A percentile compares a stretch with the other conserved stretches of the same genome.
Evolutionary conservation across 2,797 vertebrate species (phyloP).

Genomic region (Synanceia verrucosa): DNA sequence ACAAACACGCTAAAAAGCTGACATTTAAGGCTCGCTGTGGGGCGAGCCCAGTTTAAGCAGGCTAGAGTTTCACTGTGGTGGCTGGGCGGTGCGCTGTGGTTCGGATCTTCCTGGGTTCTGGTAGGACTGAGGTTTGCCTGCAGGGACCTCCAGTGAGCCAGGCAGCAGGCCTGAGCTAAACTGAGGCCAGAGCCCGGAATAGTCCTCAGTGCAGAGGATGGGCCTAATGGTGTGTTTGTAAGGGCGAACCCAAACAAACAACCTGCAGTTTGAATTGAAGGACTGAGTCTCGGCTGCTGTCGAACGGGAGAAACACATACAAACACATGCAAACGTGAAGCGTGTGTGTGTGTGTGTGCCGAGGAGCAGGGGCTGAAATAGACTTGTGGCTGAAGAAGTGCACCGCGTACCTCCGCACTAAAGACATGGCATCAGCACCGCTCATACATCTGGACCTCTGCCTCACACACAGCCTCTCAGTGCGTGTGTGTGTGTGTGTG

Average conservation of each 20-base stretch:
- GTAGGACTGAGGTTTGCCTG: conserved; percentile 76
- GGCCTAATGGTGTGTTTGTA: conserved; percentile 78
- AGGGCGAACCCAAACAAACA: conserved; percentile 79
- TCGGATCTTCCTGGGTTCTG: conserved; percentile 72
- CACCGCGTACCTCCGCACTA: conserved; percentile 51
- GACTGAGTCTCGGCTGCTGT: conserved; percentile 58
- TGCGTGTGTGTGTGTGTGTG: conserved; percentile 20
- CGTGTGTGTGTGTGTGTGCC: conserved; percentile 47
- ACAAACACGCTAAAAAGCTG: conserved; percentile 48
- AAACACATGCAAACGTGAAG: conserved; percentile 47
- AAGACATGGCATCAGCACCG: conserved; percentile 50
- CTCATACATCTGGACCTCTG: conserved; percentile 43
- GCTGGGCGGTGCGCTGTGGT: conserved; percentile 70
- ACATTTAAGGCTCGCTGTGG: conserved; percentile 58
- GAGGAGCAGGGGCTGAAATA: conserved; percentile 66
- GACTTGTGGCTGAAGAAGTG: conserved; percentile 61
- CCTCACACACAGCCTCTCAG: conserved; percentile 13
- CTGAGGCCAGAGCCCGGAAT: conserved; percentile 69
- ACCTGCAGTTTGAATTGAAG: conserved; percentile 67
- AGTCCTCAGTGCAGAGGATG: conserved; percentile 59
- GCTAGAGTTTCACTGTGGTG: conserved; percentile 72
- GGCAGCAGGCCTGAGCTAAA: conserved; percentile 74
- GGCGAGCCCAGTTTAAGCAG: conserved; percentile 55
- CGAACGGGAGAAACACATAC: conserved; percentile 66
- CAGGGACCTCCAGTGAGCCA: conserved; percentile 73